A percentile compares a stretch with the other conserved stretches of the same genome.
Evolutionary conservation across 2,113 vertebrate species (phyloP).

Genomic region (Leptobrachium ailaonicum): DNA sequence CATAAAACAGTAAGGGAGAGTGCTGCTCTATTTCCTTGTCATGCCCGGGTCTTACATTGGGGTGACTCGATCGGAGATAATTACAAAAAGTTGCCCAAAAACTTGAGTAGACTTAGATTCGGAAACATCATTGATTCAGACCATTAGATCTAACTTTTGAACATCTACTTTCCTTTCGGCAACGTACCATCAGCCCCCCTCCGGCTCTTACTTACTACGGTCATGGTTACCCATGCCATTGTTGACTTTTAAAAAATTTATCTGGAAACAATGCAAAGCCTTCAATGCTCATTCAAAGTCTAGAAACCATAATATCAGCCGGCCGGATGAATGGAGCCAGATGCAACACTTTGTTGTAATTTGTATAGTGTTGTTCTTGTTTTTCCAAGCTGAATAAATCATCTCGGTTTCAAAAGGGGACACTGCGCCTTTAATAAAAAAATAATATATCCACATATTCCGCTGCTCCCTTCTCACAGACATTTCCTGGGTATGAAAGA

Average conservation of each 20-base stretch:
- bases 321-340: background rate
- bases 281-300: background rate
- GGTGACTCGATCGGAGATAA: no score
- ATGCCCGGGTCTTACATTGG: no score
- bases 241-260: background rate
- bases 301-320: background rate
- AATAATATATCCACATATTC: constrained; percentile 18
- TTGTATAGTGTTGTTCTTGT: constrained; percentile 30
- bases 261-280: background rate
- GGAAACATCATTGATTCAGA: no score
- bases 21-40: no score
- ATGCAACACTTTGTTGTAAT: constrained; percentile 27
- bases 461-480: background rate
- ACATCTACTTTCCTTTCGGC: no score
- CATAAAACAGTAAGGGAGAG: no score
- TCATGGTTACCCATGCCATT: background rate
- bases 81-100: no score
- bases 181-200: no score
- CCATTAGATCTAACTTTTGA: no score
- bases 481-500: constrained; percentile 21
- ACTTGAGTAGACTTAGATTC: no score
- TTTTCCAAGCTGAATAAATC: constrained; percentile 6
- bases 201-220: background rate
- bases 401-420: background rate
- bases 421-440: constrained; percentile 15